phyloP scores from a whole-genome alignment of 2,797 vertebrate genomes.

The Pelodytes ibericus region DNA sequence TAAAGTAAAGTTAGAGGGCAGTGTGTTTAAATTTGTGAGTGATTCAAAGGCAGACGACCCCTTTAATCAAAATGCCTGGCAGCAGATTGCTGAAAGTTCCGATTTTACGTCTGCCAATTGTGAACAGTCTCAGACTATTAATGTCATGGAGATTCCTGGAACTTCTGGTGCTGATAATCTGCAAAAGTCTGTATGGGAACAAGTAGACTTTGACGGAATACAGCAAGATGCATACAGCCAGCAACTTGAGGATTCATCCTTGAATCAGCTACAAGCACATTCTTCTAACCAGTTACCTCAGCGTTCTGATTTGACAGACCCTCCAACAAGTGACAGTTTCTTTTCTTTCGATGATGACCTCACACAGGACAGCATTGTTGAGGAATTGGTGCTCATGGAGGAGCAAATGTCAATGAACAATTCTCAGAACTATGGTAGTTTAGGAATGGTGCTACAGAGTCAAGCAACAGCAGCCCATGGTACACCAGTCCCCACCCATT shows the following conservation, averaged over 20 bases:
- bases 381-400: slow-evolving; percentile 98
- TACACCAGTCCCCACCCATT: slow-evolving; percentile 73
- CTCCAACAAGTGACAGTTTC: slow-evolving; percentile 88
- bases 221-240: slow-evolving; percentile 71
- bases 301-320: slow-evolving; percentile 82
- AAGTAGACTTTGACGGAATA: slow-evolving; percentile 70
- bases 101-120: slow-evolving; percentile 71
- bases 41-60: slow-evolving; percentile 73
- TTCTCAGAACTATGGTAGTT: slow-evolving; percentile 78
- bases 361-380: slow-evolving; percentile 98
- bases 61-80: slow-evolving; percentile 79
- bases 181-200: slow-evolving; percentile 79
- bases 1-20: slow-evolving; percentile 80
- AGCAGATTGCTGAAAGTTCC: slow-evolving; percentile 76
- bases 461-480: slow-evolving; percentile 74
- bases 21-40: slow-evolving; percentile 77
- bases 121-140: slow-evolving; percentile 69
- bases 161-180: slow-evolving; percentile 75
- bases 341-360: slow-evolving; percentile 96
- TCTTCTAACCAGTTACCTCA: slow-evolving; percentile 78
- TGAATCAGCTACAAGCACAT: slow-evolving; percentile 75
- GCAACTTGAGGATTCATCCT: slow-evolving; percentile 73
- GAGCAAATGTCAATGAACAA: slow-evolving; percentile 93
- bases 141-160: slow-evolving; percentile 69
- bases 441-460: slow-evolving; percentile 80